Percentiles rank a stretch among this genome's conserved stretches.
phyloP scores from a whole-genome alignment of 1,140 invertebrate species.

The Cydia pomonella region DNA sequence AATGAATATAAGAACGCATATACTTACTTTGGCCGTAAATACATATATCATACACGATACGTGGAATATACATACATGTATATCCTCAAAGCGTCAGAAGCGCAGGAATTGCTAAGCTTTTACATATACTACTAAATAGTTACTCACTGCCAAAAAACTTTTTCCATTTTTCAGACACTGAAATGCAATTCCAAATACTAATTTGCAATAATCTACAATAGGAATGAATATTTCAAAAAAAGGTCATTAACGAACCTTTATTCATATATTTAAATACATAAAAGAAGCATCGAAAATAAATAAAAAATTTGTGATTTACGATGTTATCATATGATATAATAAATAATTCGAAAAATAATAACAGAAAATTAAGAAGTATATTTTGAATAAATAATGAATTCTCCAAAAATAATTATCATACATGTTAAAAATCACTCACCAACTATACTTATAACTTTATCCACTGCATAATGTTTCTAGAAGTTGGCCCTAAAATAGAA shows the following conservation, averaged over 20 bases:
- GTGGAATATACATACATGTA: slow-evolving; percentile 10
- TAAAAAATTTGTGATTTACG: background rate
- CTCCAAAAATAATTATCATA: background rate
- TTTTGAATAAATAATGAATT: background rate
- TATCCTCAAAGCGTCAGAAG: slow-evolving; percentile 10
- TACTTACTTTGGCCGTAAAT: slow-evolving; percentile 16
- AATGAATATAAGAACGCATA: background rate
- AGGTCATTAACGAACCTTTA: slow-evolving; percentile 16
- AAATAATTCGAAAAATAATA: slow-evolving; percentile 1
- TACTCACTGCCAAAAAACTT: slow-evolving; percentile 78
- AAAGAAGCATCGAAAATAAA: slow-evolving; percentile 25
- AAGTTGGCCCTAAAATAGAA: slow-evolving; percentile 11
- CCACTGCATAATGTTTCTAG: background rate
- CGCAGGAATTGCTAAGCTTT: background rate
- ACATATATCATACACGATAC: slow-evolving; percentile 9
- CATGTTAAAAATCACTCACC: slow-evolving; percentile 11
- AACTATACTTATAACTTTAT: slow-evolving; percentile 11
- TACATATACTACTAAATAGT: slow-evolving; percentile 59
- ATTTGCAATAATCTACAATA: slow-evolving; percentile 63
- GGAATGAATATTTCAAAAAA: slow-evolving; percentile 35
- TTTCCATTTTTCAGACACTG: slow-evolving; percentile 80
- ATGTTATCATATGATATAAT: background rate
- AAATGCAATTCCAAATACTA: slow-evolving; percentile 77
- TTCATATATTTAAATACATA: slow-evolving; percentile 24
- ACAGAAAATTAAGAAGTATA: background rate